Evolutionary conservation across 2,113 vertebrate species (phyloP), one percentile per base, ranked within the genome.

Genomic region (Urocitellus parryii): DNA sequence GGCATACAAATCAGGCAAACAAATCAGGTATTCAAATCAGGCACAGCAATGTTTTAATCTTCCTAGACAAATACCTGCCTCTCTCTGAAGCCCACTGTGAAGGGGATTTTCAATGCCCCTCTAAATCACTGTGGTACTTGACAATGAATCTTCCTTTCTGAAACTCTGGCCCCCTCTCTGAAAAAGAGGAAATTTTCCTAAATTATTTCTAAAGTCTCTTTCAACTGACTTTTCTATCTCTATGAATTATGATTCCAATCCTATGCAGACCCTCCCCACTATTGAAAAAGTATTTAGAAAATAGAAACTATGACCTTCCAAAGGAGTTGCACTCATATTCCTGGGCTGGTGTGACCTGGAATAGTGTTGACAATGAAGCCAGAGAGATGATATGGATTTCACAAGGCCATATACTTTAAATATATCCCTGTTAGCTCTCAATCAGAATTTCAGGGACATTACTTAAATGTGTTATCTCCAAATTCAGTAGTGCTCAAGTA

Each of bases 341-440:
- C 25, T 42, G 37, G 24, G 25, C 56, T 81, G 4, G 39, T 42
- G 17, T 39, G 24, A 10, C 24, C 8, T 42, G 79, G 29, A 61
- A 39, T 27, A 42, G n/a, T 82, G 29, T 12, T 42, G 37, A 63
- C 3, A 27, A 1, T 39, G 34, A 25, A 4, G 14, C 37, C 13
- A 27, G 14, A 8, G 29, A 27, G 14, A 42, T 8, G 61, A 63
- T 17, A 22, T 39, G 56, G 16, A 42, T 63, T 63, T 39, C 56
- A 63, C 14, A 63, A 63, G 20, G 14, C 37, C n/a, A 82, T 17
- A 63, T 27, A 29, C 80, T 16, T 18, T 39, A 37, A 37, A 18
- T 3, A 14, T 1, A 14, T 14, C 14, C 8, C 14, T 29, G 17
- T 42, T 27, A 10, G 7, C 11, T 4, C 14, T 17, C 14, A 29